Percentiles rank a stretch among this genome's conserved stretches.
Conservation (phyloP, 2,888 invertebrate genomes). For the Megamerina dolium region DNA sequence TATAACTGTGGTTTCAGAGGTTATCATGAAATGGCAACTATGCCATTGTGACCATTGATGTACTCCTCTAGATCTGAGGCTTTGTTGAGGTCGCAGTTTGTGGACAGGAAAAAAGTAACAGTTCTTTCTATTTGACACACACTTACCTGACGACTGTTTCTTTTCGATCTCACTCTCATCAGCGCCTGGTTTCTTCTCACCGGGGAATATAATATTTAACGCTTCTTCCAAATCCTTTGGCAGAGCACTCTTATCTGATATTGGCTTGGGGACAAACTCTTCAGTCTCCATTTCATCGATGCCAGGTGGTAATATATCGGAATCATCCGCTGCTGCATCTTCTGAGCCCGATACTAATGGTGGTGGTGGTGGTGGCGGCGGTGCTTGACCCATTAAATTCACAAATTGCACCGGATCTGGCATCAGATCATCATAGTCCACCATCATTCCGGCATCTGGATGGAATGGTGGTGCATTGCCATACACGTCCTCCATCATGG, state of each 20-base stretch:
- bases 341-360: constrained; percentile 9
- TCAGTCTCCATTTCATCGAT: constrained; percentile 48
- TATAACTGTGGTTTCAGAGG: too few relatives aligned
- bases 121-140: too few relatives aligned
- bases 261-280: constrained; percentile 49
- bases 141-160: too few relatives aligned
- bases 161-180: constrained; percentile 23
- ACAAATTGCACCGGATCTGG: constrained; percentile 50
- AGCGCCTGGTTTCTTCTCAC: constrained; percentile 44
- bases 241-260: constrained; percentile 50
- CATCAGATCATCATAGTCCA: constrained; percentile 49
- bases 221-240: constrained; percentile 59
- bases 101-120: too few relatives aligned
- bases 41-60: too few relatives aligned
- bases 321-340: constrained; percentile 12
- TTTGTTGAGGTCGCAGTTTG: too few relatives aligned
- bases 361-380: constrained; percentile 47
- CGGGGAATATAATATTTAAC: constrained; percentile 57
- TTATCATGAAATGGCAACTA: too few relatives aligned
- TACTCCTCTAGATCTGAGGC: too few relatives aligned
- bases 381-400: constrained; percentile 44
- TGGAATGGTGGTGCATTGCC: constrained; percentile 47
- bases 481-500: constrained; percentile 44
- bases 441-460: constrained; percentile 44
- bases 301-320: constrained; percentile 45